Evolutionary conservation across 1,140 invertebrate genomes (phyloP).

Genomic region (Pseudomyrmex cubaensis): DNA sequence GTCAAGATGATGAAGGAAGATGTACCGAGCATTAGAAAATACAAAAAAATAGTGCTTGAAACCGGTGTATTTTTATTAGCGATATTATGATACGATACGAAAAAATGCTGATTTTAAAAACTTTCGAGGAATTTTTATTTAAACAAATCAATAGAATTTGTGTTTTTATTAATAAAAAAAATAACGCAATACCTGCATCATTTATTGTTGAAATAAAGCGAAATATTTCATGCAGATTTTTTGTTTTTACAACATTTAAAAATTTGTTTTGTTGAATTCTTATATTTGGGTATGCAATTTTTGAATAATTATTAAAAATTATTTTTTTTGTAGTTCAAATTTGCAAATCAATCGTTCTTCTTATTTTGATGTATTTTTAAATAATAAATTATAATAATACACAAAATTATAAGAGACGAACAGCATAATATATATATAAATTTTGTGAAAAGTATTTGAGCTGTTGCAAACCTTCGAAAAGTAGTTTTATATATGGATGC

Average conservation of each 20-base stretch:
- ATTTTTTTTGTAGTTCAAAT: neutral
- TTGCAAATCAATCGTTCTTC: too few species aligned
- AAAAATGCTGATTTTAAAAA: neutral
- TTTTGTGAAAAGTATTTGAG: too few species aligned
- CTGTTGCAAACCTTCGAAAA: too few species aligned
- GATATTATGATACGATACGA: neutral
- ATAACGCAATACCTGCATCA: neutral
- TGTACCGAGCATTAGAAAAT: constrained; percentile 23
- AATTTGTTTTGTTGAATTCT: neutral
- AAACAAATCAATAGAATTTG: neutral
- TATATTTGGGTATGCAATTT: neutral
- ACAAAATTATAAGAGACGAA: too few species aligned
- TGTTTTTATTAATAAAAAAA: neutral
- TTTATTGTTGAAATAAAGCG: neutral
- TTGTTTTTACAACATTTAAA: neutral
- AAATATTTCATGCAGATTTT: neutral
- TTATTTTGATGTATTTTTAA: too few species aligned
- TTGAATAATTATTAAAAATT: neutral
- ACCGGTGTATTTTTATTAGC: neutral
- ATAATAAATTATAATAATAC: too few species aligned
- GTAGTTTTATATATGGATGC: too few species aligned
- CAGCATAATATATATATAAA: too few species aligned
- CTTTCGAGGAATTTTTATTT: neutral
- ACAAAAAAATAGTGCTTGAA: constrained; percentile 10
- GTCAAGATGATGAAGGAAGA: constrained; percentile 45